phyloP scores from a whole-genome alignment of 2,888 invertebrate genomes.

The Tortricodes alternella region DNA sequence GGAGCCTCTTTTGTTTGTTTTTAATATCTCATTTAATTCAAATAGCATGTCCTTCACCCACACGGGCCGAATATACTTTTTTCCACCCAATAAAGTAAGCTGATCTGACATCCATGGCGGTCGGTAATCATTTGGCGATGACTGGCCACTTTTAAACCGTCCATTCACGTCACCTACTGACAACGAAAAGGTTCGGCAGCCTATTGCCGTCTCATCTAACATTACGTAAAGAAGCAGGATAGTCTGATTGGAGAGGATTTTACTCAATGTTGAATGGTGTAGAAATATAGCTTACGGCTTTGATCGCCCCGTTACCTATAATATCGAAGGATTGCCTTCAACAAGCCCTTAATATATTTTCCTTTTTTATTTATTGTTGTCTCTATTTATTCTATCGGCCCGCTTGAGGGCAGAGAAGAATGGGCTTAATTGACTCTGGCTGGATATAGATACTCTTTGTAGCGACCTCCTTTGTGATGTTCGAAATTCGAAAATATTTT shows the following conservation, averaged over 20 bases:
- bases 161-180: neutral
- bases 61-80: slow-evolving; percentile 38
- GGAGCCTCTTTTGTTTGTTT: neutral
- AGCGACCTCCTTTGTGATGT: slow-evolving; percentile 36
- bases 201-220: neutral
- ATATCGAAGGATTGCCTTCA: slow-evolving; percentile 63
- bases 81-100: slow-evolving; percentile 47
- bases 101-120: slow-evolving; percentile 54
- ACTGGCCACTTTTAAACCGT: slow-evolving; percentile 56
- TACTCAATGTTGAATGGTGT: neutral
- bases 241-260: neutral
- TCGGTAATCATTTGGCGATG: slow-evolving; percentile 70
- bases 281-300: slow-evolving; percentile 38
- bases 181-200: neutral
- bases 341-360: slow-evolving; percentile 46
- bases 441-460: slow-evolving; percentile 36
- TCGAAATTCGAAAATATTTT: slow-evolving; percentile 35
- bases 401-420: slow-evolving; percentile 32
- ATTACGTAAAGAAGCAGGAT: neutral
- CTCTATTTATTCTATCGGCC: slow-evolving; percentile 63
- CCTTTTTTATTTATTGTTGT: slow-evolving; percentile 55
- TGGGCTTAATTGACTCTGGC: slow-evolving; percentile 32
- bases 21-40: slow-evolving; percentile 16
- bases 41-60: slow-evolving; percentile 9
- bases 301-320: slow-evolving; percentile 72